Base-by-base conservation (phyloP, 2,113 vertebrate genomes). In the human (Homo sapiens) region DNA sequence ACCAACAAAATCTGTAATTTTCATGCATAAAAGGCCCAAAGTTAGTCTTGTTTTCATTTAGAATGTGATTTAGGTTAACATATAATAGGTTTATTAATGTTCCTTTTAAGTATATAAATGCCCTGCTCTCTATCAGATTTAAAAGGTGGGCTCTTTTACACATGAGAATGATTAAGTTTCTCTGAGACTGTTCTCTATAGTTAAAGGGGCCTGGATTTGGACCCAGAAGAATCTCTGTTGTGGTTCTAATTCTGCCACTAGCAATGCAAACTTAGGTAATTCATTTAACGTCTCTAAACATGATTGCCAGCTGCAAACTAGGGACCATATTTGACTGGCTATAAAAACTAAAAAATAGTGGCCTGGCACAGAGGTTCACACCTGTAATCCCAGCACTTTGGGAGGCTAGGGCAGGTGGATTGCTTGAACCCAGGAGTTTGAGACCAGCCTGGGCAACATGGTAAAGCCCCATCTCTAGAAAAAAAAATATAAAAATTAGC, bases 311-410 rank as follows among this genome's bases (percentile, higher is more conserved):
- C 32, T 80, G 52, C 25, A 80, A 61, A 72, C 20, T 59, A 86
- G 72, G 8, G 20, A 61, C 43, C 75, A 32, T 73, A 59, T 38
- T 0, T 81, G 52, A 85, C 17, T 23, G 43, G 17, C 43, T 72
- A 38, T 32, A 92, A 92, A 91, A 25, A 94, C 73, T n/a, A 83
- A 90, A 75, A 90, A 90, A 64, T 27, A 55, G 52, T 55, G 52
- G 52, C 52, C 17, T 6, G 52, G 52, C 52, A 55, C 52, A 55
- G 52, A 55, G 52, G 52, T 55, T 55, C 52, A 55, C 17, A 6
- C 52, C 52, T 55, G 52, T 55, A 55, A 55, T 55, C 52, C 17
- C 17, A 64, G 61, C 61, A 64, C 27, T 64, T 30, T 64, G 27
- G 27, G 61, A 64, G 61, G 27, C 27, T 64, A 30, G 27, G 5